Evolutionary conservation across 2,888 invertebrate genomes (phyloP).

Genomic region (Dichetophora obliterata): DNA sequence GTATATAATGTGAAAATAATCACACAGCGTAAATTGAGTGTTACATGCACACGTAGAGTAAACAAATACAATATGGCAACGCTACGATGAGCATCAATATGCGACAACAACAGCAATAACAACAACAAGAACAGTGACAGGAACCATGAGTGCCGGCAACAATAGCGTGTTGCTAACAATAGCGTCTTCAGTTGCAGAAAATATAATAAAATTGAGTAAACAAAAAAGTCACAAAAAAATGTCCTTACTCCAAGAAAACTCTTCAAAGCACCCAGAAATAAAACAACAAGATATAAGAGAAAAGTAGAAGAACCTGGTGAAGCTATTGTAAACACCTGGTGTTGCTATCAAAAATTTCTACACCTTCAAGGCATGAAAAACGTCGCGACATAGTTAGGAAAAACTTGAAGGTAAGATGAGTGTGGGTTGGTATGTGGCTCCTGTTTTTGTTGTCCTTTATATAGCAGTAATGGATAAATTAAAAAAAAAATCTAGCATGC

Average conservation of each 20-base stretch:
- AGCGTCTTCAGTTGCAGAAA: not conserved
- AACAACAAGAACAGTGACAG: not conserved
- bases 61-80: slow-evolving; percentile 8
- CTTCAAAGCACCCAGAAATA: not conserved
- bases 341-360: not conserved
- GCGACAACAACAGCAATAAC: not conserved
- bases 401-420: no score
- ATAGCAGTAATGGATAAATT: not conserved
- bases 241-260: not conserved
- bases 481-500: not conserved
- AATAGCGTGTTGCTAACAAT: not conserved
- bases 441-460: not conserved
- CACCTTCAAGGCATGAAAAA: not conserved
- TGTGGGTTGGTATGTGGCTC: no score
- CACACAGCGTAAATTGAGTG: slow-evolving; percentile 25
- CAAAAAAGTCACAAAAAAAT: not conserved
- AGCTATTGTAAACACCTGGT: slow-evolving; percentile 12
- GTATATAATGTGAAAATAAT: slow-evolving; percentile 21
- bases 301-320: no score
- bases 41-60: slow-evolving; percentile 6
- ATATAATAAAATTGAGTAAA: slow-evolving; percentile 13
- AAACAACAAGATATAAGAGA: not conserved
- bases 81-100: slow-evolving; percentile 21
- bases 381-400: slow-evolving; percentile 4
- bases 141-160: not conserved